These are phyloP conservation scores for Phalanger gymnotis DNA, from an alignment of 2,797 vertebrate species.

Conservation along the genomic window DNA sequence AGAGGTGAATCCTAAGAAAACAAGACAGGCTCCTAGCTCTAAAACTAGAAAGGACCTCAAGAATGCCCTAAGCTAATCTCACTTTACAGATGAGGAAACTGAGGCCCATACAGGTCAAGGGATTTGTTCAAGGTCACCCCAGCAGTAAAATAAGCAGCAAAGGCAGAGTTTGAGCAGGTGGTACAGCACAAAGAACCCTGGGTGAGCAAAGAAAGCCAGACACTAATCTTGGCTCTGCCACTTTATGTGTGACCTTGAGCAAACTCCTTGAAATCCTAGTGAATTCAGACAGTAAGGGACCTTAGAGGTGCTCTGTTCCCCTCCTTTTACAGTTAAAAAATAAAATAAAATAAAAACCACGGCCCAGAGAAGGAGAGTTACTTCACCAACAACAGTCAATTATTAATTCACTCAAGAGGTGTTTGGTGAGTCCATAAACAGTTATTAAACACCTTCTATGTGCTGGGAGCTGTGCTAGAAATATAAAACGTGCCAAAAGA, in stretches of 20 bases:
- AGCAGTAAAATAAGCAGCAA: not conserved
- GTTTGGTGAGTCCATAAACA: not conserved
- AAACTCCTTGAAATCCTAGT: not conserved
- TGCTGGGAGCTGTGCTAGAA: not conserved
- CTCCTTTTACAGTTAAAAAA: not conserved
- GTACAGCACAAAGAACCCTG: not conserved
- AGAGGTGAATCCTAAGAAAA: not conserved
- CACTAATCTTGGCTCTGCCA: not conserved
- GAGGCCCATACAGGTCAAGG: not conserved
- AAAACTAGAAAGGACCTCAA: not conserved
- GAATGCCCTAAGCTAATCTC: not conserved
- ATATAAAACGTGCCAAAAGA: not conserved
- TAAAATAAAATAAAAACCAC: not conserved
- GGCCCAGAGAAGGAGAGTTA: not conserved
- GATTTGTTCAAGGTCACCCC: not conserved
- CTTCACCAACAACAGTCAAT: not conserved
- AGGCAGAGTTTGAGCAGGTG: not conserved
- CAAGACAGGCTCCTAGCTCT: not conserved
- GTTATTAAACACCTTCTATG: not conserved
- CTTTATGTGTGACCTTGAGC: not conserved
- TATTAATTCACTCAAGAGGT: not conserved
- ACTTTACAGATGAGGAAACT: not conserved
- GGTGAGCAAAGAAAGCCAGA: not conserved
- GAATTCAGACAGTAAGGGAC: not conserved
- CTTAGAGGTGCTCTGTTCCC: not conserved